Evolutionary conservation across 2,113 vertebrate genomes (phyloP), one percentile per base, ranked within the genome.

Genomic region (Rhegmatorhina hoffmannsi): DNA sequence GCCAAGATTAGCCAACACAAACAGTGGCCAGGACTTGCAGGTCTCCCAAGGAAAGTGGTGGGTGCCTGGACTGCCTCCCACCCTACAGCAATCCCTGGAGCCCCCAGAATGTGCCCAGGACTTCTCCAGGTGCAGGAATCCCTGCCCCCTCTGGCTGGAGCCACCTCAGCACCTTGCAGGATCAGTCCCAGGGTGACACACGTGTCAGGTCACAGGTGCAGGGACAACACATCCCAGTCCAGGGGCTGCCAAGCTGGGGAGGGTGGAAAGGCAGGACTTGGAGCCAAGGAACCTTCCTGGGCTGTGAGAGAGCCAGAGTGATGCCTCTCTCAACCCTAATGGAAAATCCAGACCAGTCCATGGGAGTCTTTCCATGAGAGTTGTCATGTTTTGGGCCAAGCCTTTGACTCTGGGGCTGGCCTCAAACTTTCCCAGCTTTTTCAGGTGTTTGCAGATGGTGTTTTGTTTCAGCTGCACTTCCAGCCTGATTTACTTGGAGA

Each of bases 291-390:
- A 11, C 89, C 84, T 73, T 68, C 89, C 38, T 1, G 55, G 78
- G 49, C 15, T 77, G 72, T 25, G 66, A 58, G n/a, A 11, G 46
- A 88, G 75, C 75, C 4, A 31, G 46, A 74, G 24, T 1, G 67
- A 85, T 52, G 55, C 83, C 55, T 52, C 1, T 6, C 31, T 8
- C 7, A 34, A 59, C 82, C 58, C 88, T 90, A 28, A 58, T 83
- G 89, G 83, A 80, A 94, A 94, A 94, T 33, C 67, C 94, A 64
- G 64, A 47, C 47, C 90, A 20, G 38, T 19, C 70, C 50, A 14
- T 5, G 34, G 44, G 53, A 82, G 34, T 1, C 17, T 90, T 79
- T 88, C 85, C 88, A 68, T 21, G 40, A 94, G 49, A 20, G 0
- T 6, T 29, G 79, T n/a, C 0, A 3, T 28, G 5, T 29, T 44